Evolutionary conservation across 2,797 vertebrate genomes (phyloP), one percentile per base, ranked within the genome.

Genomic region (Crocidura indochinensis): DNA sequence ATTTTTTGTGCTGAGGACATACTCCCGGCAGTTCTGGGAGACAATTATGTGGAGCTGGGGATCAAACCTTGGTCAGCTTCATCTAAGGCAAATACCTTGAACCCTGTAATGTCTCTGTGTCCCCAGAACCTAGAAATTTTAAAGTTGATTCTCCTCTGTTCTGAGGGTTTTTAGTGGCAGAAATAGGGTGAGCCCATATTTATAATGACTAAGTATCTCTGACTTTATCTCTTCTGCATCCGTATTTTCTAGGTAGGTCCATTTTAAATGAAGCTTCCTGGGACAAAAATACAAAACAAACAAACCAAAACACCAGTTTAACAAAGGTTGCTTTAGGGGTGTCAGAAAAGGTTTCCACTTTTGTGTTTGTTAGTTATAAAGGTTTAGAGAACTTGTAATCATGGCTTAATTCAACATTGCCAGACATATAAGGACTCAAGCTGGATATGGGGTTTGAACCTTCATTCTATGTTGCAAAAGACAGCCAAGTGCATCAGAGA

Each of bases 281-380:
- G 10, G 49, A 53, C 46, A 15, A 82, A 88, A 84, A 51, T 44
- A 15, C 14, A 51, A 60, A 60, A 19, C 38, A 60, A 60, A 20
- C 19, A 6, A 15, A 38, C 17, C 8, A 22, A 60, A 60, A 60
- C 19, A 60, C 19, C 31, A 46, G 19, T 64, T 68, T 68, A 82
- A 64, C 26, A 38, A 68, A 22, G 46, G 47, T 27, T 44, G 15
- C 74, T 9, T 10, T 1, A 47, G 15, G 27, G 8, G 75, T 26
- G 2, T 64, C 53, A 15, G 27, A 64, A 8, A 47, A 20, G 7
- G 14, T 80, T 56, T 62, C 27, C 29, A 76, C 29, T 51, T 85
- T 27, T 65, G 73, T 12, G 6, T 88, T 85, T 29, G 24, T 51
- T 10, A 60, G 24, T 79, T 84, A 75, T 53, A 83, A 67, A 92